A percentile compares a stretch with the other conserved stretches of the same genome.
phyloP scores from a whole-genome alignment of 1,140 invertebrate genomes.

The Tribolium madens region DNA sequence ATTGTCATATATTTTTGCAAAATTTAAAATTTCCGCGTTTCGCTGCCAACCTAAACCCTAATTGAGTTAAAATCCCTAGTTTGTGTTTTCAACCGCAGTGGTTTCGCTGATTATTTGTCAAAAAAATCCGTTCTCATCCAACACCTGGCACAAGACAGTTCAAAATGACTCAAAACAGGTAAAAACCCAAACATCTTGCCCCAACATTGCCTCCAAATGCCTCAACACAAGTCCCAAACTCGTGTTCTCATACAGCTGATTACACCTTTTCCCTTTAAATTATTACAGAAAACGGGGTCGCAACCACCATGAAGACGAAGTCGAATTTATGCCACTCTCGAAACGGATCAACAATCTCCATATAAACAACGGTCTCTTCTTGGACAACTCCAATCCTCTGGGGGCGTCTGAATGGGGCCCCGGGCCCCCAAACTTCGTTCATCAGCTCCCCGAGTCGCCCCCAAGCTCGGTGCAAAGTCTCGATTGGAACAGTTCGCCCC shows the following conservation, averaged over 20 bases:
- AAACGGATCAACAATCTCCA: conserved; percentile 85
- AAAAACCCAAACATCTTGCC: neutral
- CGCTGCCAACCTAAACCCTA: neutral
- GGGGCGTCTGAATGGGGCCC: conserved; percentile 56
- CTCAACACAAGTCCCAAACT: no score
- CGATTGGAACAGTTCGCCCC: conserved; percentile 53
- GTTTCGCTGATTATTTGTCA: conserved; percentile 9
- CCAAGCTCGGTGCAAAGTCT: conserved; percentile 57
- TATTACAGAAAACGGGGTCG: conserved; percentile 74
- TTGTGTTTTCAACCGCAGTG: neutral
- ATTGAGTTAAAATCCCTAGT: neutral
- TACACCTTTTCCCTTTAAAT: conserved; percentile 18
- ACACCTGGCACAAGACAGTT: neutral
- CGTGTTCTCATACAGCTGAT: neutral
- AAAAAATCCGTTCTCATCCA: neutral
- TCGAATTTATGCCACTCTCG: conserved; percentile 81
- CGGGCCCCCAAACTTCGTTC: conserved; percentile 51
- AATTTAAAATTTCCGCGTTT: conserved; percentile 5
- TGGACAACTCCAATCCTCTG: conserved; percentile 48
- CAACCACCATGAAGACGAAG: conserved; percentile 71
- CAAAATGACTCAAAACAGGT: conserved; percentile 54
- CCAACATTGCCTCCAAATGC: neutral
- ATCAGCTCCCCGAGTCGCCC: conserved; percentile 50
- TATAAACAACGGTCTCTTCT: conserved; percentile 69
- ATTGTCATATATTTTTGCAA: neutral